A percentile compares a stretch with the other conserved stretches of the same genome.
phyloP scores from a whole-genome alignment of 2,113 vertebrate species.

The Daboia siamensis region DNA sequence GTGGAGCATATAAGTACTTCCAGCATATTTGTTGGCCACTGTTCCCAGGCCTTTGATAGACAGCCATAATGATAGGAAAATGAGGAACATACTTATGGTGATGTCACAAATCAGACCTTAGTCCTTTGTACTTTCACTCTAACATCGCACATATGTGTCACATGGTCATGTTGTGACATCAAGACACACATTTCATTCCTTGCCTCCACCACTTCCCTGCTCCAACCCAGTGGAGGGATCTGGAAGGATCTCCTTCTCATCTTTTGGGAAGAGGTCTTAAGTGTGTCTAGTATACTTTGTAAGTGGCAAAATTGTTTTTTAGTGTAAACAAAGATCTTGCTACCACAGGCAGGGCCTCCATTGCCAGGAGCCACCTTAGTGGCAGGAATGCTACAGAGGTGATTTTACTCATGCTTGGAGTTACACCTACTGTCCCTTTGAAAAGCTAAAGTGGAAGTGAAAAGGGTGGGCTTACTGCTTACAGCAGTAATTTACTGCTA shows the following conservation, averaged over 20 bases:
- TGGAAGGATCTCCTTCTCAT: background rate
- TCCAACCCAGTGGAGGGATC: background rate
- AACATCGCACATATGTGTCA: background rate
- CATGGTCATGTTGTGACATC: background rate
- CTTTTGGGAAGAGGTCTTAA: background rate
- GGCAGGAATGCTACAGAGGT: background rate
- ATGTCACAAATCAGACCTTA: background rate
- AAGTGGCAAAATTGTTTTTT: background rate
- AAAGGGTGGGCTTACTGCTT: background rate
- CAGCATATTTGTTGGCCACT: background rate
- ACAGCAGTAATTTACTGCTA: background rate
- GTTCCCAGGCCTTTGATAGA: background rate
- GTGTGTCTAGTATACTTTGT: background rate
- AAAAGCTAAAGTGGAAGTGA: background rate
- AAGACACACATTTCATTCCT: background rate
- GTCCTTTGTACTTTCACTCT: background rate
- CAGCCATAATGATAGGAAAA: background rate
- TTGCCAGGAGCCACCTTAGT: background rate
- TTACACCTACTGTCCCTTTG: background rate
- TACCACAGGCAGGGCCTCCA: background rate
- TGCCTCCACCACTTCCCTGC: background rate
- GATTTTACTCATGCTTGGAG: background rate
- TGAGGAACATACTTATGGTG: background rate
- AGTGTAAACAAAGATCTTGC: background rate
- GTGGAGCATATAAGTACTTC: background rate